Evolutionary conservation across 2,888 invertebrate genomes (phyloP).

Genomic region (Lochmaea crataegi): DNA sequence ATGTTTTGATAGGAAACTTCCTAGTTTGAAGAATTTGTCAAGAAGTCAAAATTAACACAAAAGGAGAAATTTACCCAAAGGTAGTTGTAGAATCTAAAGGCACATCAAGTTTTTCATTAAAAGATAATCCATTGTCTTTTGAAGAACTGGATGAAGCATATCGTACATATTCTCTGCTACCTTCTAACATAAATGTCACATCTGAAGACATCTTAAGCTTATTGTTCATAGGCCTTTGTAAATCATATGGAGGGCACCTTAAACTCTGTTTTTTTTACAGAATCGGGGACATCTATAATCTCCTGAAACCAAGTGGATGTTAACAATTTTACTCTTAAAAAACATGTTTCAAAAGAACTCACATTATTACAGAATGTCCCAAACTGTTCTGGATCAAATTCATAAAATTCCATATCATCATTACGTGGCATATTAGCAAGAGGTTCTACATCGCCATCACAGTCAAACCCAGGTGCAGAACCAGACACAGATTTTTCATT

Average conservation of each 20-base stretch:
- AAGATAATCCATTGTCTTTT: background rate
- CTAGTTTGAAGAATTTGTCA: background rate
- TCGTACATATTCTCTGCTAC: background rate
- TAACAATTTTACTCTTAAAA: background rate
- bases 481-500: conserved; percentile 5
- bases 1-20: background rate
- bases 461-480: background rate
- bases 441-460: conserved; percentile 2
- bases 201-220: conserved; percentile 1
- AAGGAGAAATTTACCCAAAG: background rate
- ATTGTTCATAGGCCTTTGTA: background rate
- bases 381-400: background rate
- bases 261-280: background rate
- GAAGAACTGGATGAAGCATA: background rate
- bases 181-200: background rate
- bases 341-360: background rate
- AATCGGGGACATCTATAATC: background rate
- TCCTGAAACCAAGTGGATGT: background rate
- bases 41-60: no score
- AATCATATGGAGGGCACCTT: background rate
- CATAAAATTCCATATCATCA: background rate
- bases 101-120: background rate
- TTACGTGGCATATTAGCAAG: background rate
- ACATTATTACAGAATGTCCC: background rate
- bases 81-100: background rate